Evolutionary conservation across 2,888 invertebrate genomes (phyloP), one percentile per base, ranked within the genome.

Genomic region (Chloroclystis v-ata): DNA sequence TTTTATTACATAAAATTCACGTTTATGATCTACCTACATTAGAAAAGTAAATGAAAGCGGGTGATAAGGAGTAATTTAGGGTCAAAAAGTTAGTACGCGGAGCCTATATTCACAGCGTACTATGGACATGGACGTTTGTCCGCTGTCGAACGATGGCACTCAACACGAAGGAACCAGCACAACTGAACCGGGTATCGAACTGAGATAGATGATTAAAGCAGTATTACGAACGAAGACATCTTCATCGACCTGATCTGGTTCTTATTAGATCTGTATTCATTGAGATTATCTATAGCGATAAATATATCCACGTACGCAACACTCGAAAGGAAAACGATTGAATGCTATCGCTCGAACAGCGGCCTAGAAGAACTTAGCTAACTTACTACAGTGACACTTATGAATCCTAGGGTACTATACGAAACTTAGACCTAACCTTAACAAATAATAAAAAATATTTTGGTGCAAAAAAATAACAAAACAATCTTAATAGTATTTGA

Each of bases 1-100:
- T 85, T 87, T 80, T 84, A 85, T 86, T 87, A 87, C 84, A 86
- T 84, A 87, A 85, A 86, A 86, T 87, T 87, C 82, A 87, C 83
- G 86, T 87, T 58, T 85, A 85, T 81, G 83, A 75, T 82, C 86
- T 86, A 86, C 81, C 84, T 86, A 87, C 78, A 72, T 83, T 84
- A 84, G 80, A 84, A 85, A 86, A 85, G 69, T 68, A 78, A 81
- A 78, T 59, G 79, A 82, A 85, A 86, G 86, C 85, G 77, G 86
- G 82, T 72, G 68, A 79, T 77, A 68, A 75, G 75, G 71, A 78
- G 79, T 79, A 78, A 76, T 81, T 81, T 77, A 83, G 79, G 80
- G 79, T 84, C 77, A 72, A 83, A 73, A 82, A 78, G 11, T 78
- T 78, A 77, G 86, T 85, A 86, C 86, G 86, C 86, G 82, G 84